These are phyloP conservation scores for Maccullochella peelii DNA, from an alignment of 2,113 vertebrate species.

Conservation along the genomic window DNA sequence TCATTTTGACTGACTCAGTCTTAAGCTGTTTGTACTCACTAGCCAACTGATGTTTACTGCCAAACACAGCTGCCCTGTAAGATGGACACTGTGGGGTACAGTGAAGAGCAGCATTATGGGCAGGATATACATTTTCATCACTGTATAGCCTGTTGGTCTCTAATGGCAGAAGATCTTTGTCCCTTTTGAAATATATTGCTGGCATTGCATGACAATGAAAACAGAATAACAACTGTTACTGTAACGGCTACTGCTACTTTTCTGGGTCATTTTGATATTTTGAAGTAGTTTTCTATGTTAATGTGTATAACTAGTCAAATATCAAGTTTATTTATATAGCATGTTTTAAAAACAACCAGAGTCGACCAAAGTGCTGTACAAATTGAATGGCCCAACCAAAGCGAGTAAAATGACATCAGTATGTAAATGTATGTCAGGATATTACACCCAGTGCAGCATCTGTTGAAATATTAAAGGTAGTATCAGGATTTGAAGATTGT, in stretches of 20 bases:
- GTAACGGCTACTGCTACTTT: background rate
- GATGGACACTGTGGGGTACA: slow-evolving; percentile 15
- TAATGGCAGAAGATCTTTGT: background rate
- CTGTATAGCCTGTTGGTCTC: background rate
- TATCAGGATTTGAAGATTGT: background rate
- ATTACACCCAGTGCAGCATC: background rate
- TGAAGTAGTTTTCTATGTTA: too few species aligned
- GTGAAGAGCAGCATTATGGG: slow-evolving; percentile 18
- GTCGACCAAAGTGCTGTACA: too few species aligned
- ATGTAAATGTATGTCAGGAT: background rate
- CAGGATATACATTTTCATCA: background rate
- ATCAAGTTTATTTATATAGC: too few species aligned
- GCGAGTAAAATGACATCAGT: too few species aligned
- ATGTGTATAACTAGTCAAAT: background rate
- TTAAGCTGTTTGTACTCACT: slow-evolving; percentile 56
- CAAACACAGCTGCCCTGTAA: slow-evolving; percentile 59
- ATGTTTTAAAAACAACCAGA: too few species aligned
- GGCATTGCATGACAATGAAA: background rate
- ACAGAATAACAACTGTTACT: background rate
- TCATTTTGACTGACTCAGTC: slow-evolving; percentile 55
- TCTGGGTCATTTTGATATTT: background rate
- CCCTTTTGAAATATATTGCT: background rate
- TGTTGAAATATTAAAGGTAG: background rate
- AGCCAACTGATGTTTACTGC: slow-evolving; percentile 56
- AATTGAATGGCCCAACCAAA: too few species aligned